Base-by-base conservation (phyloP, 2,888 invertebrate genomes). In the Apodemia duryi region DNA sequence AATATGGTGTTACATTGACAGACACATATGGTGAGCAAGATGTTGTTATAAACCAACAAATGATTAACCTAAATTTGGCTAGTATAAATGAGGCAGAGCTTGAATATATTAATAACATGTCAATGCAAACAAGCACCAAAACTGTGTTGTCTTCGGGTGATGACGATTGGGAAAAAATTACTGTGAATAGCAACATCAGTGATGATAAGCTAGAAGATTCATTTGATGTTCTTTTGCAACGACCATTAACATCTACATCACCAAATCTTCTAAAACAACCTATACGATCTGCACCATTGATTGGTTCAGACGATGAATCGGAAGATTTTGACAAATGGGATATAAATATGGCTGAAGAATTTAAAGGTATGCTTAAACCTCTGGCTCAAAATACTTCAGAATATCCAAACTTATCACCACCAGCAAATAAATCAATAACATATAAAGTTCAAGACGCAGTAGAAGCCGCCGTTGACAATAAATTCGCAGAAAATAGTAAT, bases 61-160 rank as follows among this genome's bases (percentile, higher is more conserved):
- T 94, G 75, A 75, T 93, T 5, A 91, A 93, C 63, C 79, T 86
- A 5, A 93, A 93, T 72, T 81, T 92, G 65, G 94, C 92, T 7
- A 69, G 76, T 57, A 77, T 75, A 64, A 77, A 79, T 43, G 73
- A 76, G 9, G 69, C 78, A 7, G 90, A 90, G 69, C 70, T 77
- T 2, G 69, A 77, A 29, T 83, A 77, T 73, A 73, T 90, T n/a
- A 65, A 79, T 28, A 63, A 62, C 35, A 4, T 63, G 7, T 64
- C 67, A 3, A 70, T 64, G 57, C 66, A 66, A 66, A 5, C n/a
- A n/a, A 60, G 65, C 11, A 63, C 57, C 9, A 57, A 67, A 35
- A 61, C 62, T 6, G 65, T 61, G 5, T 64, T 64, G 38, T 63
- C 65, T 35, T 72, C 69, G 52, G 76, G 74, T 9, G 71, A 75